Percentiles rank a stretch among this genome's conserved stretches.
Conservation (phyloP, 2,888 invertebrate genomes). For the Cephus rjabovi region DNA sequence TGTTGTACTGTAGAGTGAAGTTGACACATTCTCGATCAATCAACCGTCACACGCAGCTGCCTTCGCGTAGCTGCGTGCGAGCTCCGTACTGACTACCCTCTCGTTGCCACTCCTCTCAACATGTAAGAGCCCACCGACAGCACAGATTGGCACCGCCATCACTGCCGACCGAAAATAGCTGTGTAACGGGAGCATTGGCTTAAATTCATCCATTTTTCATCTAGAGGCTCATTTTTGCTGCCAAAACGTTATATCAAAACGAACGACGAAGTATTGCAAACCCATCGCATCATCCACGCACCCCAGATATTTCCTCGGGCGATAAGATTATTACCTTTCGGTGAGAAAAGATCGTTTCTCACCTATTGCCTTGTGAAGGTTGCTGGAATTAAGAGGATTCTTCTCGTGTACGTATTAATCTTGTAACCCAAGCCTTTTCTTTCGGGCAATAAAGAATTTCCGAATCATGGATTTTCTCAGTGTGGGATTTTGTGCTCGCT, state of each 20-base stretch:
- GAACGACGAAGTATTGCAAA: too few species aligned
- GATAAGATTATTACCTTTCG: too few species aligned
- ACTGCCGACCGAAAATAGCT: background rate
- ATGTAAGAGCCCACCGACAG: slow-evolving; percentile 3
- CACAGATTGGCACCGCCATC: background rate
- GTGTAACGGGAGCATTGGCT: background rate
- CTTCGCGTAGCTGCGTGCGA: slow-evolving; percentile 25
- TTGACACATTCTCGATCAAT: slow-evolving; percentile 65
- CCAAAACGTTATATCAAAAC: background rate
- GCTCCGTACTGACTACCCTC: slow-evolving; percentile 7
- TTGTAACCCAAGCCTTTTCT: too few species aligned
- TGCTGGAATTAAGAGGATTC: too few species aligned
- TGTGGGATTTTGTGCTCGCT: too few species aligned
- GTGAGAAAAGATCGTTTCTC: too few species aligned
- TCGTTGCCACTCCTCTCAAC: slow-evolving; percentile 13
- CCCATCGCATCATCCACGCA: too few species aligned
- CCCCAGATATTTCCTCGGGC: too few species aligned
- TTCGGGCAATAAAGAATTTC: too few species aligned
- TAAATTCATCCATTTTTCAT: background rate
- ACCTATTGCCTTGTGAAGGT: too few species aligned
- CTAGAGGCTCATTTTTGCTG: background rate
- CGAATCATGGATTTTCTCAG: too few species aligned
- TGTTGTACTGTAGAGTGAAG: slow-evolving; percentile 58
- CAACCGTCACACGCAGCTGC: slow-evolving; percentile 58
- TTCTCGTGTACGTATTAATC: too few species aligned